Base-by-base conservation (phyloP, 2,888 invertebrate genomes). In the Scaptomyza reducta region DNA sequence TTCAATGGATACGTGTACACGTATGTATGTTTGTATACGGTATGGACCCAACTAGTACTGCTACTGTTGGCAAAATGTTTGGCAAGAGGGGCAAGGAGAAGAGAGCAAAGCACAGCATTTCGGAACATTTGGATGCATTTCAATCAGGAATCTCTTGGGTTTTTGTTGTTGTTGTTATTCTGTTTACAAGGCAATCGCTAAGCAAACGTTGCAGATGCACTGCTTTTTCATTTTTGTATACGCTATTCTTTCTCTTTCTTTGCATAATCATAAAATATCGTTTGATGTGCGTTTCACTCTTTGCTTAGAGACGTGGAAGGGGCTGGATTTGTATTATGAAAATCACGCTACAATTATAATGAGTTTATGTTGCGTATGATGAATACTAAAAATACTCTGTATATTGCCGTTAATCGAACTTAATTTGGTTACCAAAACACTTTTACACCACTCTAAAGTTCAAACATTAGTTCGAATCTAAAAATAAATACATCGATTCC, bases 211-310 rank as follows among this genome's bases (percentile, higher is more conserved):
- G 45, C 60, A 61, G 61, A 47, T 62, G 62, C 61, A 62, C 29
- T 49, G 47, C 35, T 42, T 58, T 58, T 14, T 18, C 6, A 31
- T 51, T 33, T 46, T 9, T 14, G 10, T 25, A 0, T 29, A 49
- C 49, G 4, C 33, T 33, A n/a, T 31, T 31, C 31, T 10, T 14
- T 7, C 14, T 29, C 31, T 33, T 54, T 61, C 57, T 57, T 67
- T 73, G 68, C 71, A 58, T 58, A 75, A 61, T 65, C 70, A 74
- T 65, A 61, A 64, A 75, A 54, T 64, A 64, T 46, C 35, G 44
- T n/a, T n/a, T 46, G 35, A 16, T 59, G 55, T 31, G 27, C 27
- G 33, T 47, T 33, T 13, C 16, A 33, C 11, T 33, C 13, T 3
- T 25, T 18, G n/a, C n/a, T n/a, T n/a, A n/a, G n/a, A n/a, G n/a